Percentiles rank a stretch among this genome's conserved stretches.
Evolutionary conservation across 2,113 vertebrate species (phyloP).

Genomic region (Anser brachyrhynchus): DNA sequence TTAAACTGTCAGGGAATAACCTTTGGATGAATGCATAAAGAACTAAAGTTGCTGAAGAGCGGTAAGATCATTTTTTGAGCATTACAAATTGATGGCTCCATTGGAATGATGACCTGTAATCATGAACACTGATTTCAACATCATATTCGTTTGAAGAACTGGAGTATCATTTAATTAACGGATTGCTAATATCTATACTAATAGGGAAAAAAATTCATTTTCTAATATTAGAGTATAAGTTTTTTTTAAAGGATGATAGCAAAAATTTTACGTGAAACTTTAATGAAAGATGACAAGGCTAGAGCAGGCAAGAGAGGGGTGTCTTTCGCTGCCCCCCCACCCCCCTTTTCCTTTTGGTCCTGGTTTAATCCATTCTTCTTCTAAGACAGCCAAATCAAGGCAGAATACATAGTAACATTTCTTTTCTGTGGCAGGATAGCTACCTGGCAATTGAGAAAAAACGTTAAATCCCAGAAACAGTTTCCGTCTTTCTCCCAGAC

Average conservation of each 20-base stretch:
- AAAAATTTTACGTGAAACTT: neutral
- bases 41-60: neutral
- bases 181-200: neutral
- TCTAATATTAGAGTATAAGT: neutral
- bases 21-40: neutral
- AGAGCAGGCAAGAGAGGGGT: neutral
- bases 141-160: neutral
- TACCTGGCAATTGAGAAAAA: neutral
- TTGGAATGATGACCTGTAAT: neutral
- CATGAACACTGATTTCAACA: fast-evolving
- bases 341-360: fast-evolving
- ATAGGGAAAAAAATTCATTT: neutral
- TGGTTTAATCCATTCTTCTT: neutral
- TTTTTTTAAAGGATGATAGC: neutral
- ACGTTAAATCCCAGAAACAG: neutral
- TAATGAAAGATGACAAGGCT: neutral
- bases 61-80: fast-evolving
- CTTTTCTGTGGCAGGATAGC: neutral
- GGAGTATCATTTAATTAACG: neutral
- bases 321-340: too few relatives aligned
- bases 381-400: neutral
- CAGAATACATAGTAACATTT: neutral
- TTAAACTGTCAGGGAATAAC: neutral
- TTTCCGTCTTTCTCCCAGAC: neutral
- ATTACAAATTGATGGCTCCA: neutral